phyloP scores from a whole-genome alignment of 1,140 invertebrate genomes.

The Temnothorax longispinosus region DNA sequence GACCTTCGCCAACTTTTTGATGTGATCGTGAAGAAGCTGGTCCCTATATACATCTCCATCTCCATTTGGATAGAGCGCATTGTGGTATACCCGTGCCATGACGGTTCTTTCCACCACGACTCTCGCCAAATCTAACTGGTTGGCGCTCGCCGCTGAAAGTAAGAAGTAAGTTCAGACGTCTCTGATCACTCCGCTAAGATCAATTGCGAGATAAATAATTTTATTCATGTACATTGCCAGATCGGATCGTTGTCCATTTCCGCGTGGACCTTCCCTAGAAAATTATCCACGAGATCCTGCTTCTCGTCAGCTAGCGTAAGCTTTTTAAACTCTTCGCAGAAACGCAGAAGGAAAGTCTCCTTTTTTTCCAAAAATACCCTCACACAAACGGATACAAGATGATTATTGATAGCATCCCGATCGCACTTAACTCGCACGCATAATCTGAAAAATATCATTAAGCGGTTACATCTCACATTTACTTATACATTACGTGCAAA shows the following conservation, averaged over 20 bases:
- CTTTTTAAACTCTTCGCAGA: slow-evolving; percentile 92
- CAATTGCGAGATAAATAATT: neutral
- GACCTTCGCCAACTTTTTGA: slow-evolving; percentile 92
- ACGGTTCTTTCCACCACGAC: slow-evolving; percentile 92
- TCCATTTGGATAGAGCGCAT: slow-evolving; percentile 98
- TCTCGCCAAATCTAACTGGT: slow-evolving; percentile 90
- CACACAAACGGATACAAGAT: slow-evolving; percentile 93
- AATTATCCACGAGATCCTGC: slow-evolving; percentile 90
- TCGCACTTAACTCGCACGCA: slow-evolving; percentile 90
- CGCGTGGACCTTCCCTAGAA: slow-evolving; percentile 85
- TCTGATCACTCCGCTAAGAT: neutral
- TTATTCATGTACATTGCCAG: slow-evolving; percentile 88
- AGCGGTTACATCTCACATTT: neutral
- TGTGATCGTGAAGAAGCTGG: slow-evolving; percentile 95
- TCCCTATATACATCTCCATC: slow-evolving; percentile 97
- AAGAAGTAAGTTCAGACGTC: neutral
- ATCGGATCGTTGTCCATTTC: slow-evolving; percentile 90
- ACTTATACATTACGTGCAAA: neutral
- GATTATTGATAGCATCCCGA: slow-evolving; percentile 91
- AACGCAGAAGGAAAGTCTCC: slow-evolving; percentile 89
- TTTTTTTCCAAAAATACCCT: slow-evolving; percentile 92
- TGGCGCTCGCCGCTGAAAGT: slow-evolving; percentile 87
- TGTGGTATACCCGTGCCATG: slow-evolving; percentile 95
- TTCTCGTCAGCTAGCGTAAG: slow-evolving; percentile 93
- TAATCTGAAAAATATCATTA: slow-evolving; percentile 81